phyloP scores from a whole-genome alignment of 2,113 vertebrate species.

The Prietella phreatophila region DNA sequence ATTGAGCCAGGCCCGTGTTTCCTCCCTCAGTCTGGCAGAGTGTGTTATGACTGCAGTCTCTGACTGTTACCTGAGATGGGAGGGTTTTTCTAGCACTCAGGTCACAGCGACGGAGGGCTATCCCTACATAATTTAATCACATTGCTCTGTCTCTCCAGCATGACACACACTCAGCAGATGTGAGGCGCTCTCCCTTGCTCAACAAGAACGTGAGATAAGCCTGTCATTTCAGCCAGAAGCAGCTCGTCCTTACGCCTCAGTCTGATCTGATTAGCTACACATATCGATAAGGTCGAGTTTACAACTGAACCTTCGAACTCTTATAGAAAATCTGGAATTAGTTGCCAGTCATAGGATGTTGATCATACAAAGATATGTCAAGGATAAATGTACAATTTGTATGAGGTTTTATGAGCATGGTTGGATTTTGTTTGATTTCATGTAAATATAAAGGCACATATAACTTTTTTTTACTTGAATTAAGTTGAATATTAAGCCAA shows the following conservation, averaged over 20 bases:
- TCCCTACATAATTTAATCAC: conserved; percentile 77
- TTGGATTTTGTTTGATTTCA: not conserved
- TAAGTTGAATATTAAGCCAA: too few species aligned
- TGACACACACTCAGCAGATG: conserved; percentile 29
- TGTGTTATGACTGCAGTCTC: conserved; percentile 30
- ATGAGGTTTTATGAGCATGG: not conserved
- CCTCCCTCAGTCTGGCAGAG: conserved; percentile 24
- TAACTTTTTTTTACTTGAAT: too few species aligned
- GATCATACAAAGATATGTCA: not conserved
- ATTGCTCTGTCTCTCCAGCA: conserved; percentile 67
- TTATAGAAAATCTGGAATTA: not conserved
- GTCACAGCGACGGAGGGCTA: conserved; percentile 67
- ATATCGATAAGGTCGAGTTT: not conserved
- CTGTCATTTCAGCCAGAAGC: conserved; percentile 26
- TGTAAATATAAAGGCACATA: not conserved
- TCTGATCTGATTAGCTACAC: conserved; percentile 2
- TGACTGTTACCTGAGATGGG: conserved; percentile 34
- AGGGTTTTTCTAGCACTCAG: conserved; percentile 61
- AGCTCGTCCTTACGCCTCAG: not conserved
- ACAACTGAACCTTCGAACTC: not conserved
- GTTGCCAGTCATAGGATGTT: not conserved
- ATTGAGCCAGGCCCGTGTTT: not conserved
- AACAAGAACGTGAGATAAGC: conserved; percentile 41
- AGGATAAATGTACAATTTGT: not conserved
- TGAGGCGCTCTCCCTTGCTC: conserved; percentile 25